A percentile compares a stretch with the other conserved stretches of the same genome.
Evolutionary conservation across 2,113 vertebrate genomes (phyloP).

Genomic region (Trichomycterus rosablanca): DNA sequence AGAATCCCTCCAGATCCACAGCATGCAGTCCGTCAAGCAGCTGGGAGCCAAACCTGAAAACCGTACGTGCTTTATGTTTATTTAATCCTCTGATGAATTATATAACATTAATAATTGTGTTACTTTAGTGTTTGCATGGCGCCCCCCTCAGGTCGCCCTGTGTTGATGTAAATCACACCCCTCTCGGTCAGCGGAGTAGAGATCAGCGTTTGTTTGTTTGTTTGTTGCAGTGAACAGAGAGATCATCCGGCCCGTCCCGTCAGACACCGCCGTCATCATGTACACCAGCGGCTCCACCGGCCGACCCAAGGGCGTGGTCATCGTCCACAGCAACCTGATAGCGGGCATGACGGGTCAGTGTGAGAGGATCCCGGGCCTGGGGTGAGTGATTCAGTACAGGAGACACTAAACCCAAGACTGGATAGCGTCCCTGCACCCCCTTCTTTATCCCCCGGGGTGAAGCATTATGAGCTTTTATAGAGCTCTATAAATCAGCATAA

Average conservation of each 20-base stretch:
- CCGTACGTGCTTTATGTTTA: constrained; percentile 79
- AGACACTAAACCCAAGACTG: too few relatives aligned
- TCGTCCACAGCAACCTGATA: constrained; percentile 89
- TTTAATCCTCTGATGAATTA: too few relatives aligned
- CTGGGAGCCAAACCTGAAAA: constrained; percentile 84
- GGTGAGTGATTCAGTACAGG: constrained; percentile 66
- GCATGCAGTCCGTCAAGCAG: constrained; percentile 82
- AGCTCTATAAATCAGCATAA: too few relatives aligned
- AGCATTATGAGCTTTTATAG: too few relatives aligned
- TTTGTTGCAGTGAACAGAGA: constrained; percentile 64
- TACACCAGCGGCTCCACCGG: constrained; percentile 98
- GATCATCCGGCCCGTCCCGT: constrained; percentile 75
- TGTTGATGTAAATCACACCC: too few relatives aligned
- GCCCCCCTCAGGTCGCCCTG: too few relatives aligned
- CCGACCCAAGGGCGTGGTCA: constrained; percentile 93
- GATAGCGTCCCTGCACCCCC: too few relatives aligned
- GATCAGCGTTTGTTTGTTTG: background rate
- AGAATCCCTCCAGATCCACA: constrained; percentile 77
- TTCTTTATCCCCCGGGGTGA: too few relatives aligned
- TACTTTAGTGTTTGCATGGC: too few relatives aligned
- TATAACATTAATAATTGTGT: too few relatives aligned
- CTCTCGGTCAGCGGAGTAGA: too few relatives aligned
- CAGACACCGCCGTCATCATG: constrained; percentile 92
- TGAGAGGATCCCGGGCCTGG: constrained; percentile 89
- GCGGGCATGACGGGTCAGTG: constrained; percentile 96